Evolutionary conservation across 2,888 invertebrate species (phyloP).

Genomic region (Spisula subtruncata): DNA sequence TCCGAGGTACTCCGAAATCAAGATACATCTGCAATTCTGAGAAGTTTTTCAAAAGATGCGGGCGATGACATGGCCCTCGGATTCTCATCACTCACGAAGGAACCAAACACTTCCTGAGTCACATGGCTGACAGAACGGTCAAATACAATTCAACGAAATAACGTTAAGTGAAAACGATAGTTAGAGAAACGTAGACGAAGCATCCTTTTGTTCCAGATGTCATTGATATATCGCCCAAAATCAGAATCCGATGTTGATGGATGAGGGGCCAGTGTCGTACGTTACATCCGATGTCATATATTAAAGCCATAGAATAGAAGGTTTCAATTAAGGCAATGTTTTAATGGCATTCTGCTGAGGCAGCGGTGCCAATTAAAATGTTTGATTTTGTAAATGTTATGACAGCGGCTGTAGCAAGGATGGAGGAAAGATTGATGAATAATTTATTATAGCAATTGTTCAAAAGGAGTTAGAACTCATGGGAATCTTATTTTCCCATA

Average conservation of each 20-base stretch:
- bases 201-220: slow-evolving; percentile 69
- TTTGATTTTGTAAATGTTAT: slow-evolving; percentile 69
- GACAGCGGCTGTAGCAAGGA: slow-evolving; percentile 50
- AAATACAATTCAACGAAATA: slow-evolving; percentile 52
- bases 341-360: slow-evolving; percentile 59
- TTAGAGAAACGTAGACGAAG: slow-evolving; percentile 58
- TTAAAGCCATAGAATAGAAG: slow-evolving; percentile 55
- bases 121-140: slow-evolving; percentile 54
- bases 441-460: slow-evolving; percentile 45
- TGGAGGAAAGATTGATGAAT: slow-evolving; percentile 57
- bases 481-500: slow-evolving; percentile 22
- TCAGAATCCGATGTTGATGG: slow-evolving; percentile 69
- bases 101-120: slow-evolving; percentile 21
- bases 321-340: slow-evolving; percentile 71
- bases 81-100: slow-evolving; percentile 23
- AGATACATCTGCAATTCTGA: slow-evolving; percentile 10
- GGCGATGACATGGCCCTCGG: slow-evolving; percentile 25
- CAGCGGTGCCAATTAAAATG: slow-evolving; percentile 62
- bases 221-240: slow-evolving; percentile 71
- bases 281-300: slow-evolving; percentile 61
- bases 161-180: slow-evolving; percentile 71
- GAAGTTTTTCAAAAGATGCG: slow-evolving; percentile 22
- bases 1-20: not conserved
- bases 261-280: slow-evolving; percentile 57
- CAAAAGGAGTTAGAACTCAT: slow-evolving; percentile 4